Evolutionary conservation across 1,140 invertebrate genomes (phyloP).

Genomic region (Proctacanthus coquilletti): DNA sequence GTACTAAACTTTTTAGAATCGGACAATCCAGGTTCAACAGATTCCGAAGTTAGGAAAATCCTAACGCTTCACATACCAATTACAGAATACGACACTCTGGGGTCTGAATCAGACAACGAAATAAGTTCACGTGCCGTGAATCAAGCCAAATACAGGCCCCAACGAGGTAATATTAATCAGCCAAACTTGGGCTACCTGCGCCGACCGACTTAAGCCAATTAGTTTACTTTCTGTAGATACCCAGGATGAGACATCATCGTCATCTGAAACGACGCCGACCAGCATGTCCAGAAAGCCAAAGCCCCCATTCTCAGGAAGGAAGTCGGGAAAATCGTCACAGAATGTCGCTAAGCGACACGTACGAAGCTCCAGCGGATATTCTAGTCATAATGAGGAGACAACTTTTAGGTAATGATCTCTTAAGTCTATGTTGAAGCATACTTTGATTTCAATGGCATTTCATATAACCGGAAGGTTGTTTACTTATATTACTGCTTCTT

Average conservation of each 20-base stretch:
- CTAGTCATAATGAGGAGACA: conserved; percentile 63
- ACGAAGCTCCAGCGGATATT: conserved; percentile 56
- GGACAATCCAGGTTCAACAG: conserved; percentile 71
- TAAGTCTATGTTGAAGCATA: conserved; percentile 1
- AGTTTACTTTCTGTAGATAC: no score
- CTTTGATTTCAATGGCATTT: not conserved
- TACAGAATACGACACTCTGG: conserved; percentile 70
- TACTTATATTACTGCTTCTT: no score
- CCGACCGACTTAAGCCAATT: no score
- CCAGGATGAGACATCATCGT: conserved; percentile 52
- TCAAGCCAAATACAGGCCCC: conserved; percentile 39
- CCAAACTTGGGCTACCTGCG: no score
- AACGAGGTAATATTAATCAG: conserved; percentile 35
- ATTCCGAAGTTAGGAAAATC: conserved; percentile 78
- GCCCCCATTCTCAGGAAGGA: conserved; percentile 42
- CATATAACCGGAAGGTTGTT: no score
- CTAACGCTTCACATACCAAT: conserved; percentile 73
- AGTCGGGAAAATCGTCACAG: conserved; percentile 37
- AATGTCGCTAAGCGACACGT: conserved; percentile 43
- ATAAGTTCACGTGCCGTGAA: conserved; percentile 37
- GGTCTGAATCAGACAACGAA: conserved; percentile 57
- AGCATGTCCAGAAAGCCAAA: conserved; percentile 48
- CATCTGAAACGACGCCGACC: conserved; percentile 50
- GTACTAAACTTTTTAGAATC: conserved; percentile 52
- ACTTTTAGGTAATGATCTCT: conserved; percentile 68